These are phyloP conservation scores for Mungos mungo DNA, from an alignment of 2,113 vertebrate genomes.

Conservation along the genomic window DNA sequence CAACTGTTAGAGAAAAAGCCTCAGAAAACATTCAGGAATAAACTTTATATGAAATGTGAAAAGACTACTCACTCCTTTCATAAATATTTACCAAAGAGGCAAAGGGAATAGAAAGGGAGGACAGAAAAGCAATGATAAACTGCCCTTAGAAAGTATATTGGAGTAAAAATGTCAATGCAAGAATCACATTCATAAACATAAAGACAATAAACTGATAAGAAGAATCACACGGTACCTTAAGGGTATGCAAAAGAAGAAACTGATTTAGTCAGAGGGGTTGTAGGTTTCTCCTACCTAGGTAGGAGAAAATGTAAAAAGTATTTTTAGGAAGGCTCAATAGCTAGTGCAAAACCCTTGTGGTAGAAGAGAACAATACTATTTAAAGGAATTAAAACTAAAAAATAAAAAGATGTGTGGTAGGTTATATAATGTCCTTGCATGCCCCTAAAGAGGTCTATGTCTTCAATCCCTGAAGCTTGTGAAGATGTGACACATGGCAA, in stretches of 20 bases:
- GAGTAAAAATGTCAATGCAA: background rate
- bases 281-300: background rate
- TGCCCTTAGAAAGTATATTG: background rate
- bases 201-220: background rate
- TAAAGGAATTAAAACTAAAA: constrained; percentile 1
- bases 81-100: background rate
- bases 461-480: background rate
- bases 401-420: background rate
- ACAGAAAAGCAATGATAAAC: background rate
- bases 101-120: background rate
- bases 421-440: background rate
- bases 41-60: background rate
- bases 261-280: background rate
- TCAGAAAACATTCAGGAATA: constrained; percentile 11
- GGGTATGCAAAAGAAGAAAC: background rate
- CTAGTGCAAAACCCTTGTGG: background rate
- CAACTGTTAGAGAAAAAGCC: background rate
- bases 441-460: background rate
- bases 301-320: background rate
- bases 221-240: background rate
- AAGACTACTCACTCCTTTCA: background rate
- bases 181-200: constrained; percentile 26
- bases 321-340: background rate
- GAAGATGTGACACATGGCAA: background rate
- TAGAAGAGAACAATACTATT: background rate